These are phyloP conservation scores for Corbicula japonica DNA, from an alignment of 2,888 invertebrate species.

Conservation along the genomic window DNA sequence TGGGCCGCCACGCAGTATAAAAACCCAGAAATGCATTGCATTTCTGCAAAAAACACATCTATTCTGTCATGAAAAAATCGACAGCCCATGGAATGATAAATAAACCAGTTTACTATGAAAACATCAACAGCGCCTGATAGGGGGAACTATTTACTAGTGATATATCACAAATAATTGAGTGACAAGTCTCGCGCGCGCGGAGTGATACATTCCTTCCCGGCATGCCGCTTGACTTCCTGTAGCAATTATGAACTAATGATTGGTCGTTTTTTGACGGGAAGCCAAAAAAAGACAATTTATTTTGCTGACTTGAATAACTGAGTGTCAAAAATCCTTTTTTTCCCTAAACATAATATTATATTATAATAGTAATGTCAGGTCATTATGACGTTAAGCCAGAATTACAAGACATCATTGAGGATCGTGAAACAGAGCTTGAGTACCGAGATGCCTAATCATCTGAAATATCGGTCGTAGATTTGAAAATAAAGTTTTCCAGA, in stretches of 20 bases:
- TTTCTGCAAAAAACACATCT: constrained; percentile 33
- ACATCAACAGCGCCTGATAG: constrained; percentile 66
- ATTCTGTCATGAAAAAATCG: constrained; percentile 51
- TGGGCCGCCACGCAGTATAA: constrained; percentile 16
- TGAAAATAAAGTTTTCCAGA: too few species aligned
- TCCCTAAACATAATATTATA: too few species aligned
- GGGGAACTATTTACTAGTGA: constrained; percentile 66
- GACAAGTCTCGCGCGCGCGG: constrained; percentile 67
- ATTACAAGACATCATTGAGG: too few species aligned
- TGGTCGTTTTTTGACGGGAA: constrained; percentile 61
- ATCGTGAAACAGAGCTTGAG: too few species aligned
- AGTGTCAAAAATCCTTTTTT: too few species aligned
- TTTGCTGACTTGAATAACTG: too few species aligned
- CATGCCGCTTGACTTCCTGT: constrained; percentile 62
- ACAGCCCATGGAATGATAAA: constrained; percentile 65
- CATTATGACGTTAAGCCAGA: too few species aligned
- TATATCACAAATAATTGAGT: constrained; percentile 69
- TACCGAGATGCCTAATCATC: too few species aligned
- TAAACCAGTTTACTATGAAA: constrained; percentile 67
- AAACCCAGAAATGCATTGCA: constrained; percentile 20
- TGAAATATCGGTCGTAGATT: too few species aligned
- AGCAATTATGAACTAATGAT: constrained; percentile 62
- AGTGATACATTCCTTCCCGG: constrained; percentile 68
- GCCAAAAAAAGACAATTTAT: constrained; percentile 36
- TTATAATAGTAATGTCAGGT: too few species aligned